phyloP scores from a whole-genome alignment of 2,888 invertebrate genomes.

The Sialis lutaria region DNA sequence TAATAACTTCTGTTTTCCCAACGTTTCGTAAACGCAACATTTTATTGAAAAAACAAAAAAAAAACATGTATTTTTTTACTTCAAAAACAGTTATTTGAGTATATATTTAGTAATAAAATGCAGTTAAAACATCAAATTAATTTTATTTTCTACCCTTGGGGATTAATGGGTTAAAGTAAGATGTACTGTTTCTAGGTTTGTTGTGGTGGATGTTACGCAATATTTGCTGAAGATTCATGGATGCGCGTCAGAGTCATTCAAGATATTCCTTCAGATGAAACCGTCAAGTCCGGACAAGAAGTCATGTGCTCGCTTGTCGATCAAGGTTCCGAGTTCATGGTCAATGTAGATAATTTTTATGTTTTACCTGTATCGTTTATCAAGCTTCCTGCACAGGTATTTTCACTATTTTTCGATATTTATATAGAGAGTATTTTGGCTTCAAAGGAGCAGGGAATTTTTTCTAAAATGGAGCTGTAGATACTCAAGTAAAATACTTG shows the following conservation, averaged over 20 bases:
- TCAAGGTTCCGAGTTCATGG: slow-evolving; percentile 48
- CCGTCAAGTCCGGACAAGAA: slow-evolving; percentile 10
- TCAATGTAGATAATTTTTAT: slow-evolving; percentile 34
- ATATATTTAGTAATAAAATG: no score
- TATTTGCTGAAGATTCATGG: slow-evolving; percentile 32
- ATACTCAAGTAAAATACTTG: no score
- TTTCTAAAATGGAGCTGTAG: no score
- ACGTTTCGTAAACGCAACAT: no score
- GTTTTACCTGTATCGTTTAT: slow-evolving; percentile 45
- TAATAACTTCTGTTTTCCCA: no score
- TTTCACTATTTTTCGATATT: slow-evolving; percentile 3
- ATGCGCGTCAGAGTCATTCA: slow-evolving; percentile 34
- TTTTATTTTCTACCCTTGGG: no score
- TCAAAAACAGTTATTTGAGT: no score
- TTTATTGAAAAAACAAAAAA: no score
- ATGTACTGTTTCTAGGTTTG: slow-evolving; percentile 4
- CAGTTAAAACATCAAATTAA: no score
- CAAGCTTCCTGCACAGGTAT: slow-evolving; percentile 47
- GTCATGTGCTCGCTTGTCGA: slow-evolving; percentile 54
- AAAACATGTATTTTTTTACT: no score
- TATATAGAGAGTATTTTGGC: neutral
- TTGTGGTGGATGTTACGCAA: slow-evolving; percentile 21
- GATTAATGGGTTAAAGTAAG: no score
- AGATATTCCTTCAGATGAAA: slow-evolving; percentile 21
- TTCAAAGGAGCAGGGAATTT: neutral